Evolutionary conservation across 2,888 invertebrate species (phyloP).

Genomic region (Pachliopta kotzebuea): DNA sequence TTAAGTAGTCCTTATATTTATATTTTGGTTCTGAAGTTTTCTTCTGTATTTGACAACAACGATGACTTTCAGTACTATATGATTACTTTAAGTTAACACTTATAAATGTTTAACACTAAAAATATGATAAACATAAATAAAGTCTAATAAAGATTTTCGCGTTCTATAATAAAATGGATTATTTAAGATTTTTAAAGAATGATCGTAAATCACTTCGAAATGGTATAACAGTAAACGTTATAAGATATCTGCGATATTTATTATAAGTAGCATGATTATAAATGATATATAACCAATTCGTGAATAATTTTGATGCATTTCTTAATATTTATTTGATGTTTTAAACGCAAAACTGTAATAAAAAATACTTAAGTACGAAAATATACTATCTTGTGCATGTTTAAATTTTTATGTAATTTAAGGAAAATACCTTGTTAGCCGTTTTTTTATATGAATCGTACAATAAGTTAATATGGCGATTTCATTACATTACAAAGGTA

Average conservation of each 20-base stretch:
- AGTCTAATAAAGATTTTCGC: background rate
- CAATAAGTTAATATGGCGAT: too few relatives aligned
- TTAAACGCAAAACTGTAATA: too few relatives aligned
- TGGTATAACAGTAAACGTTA: background rate
- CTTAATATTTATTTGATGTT: too few relatives aligned
- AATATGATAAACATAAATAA: background rate
- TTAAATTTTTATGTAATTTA: background rate
- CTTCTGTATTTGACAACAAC: background rate
- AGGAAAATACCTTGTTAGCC: too few relatives aligned
- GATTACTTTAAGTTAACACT: background rate
- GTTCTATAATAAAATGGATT: background rate
- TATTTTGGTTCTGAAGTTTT: background rate
- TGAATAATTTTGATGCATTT: too few relatives aligned
- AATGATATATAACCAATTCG: too few relatives aligned
- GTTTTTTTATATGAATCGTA: too few relatives aligned
- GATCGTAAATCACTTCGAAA: background rate
- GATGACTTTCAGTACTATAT: background rate
- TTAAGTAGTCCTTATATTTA: background rate
- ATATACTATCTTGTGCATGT: too few relatives aligned
- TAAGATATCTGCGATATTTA: background rate
- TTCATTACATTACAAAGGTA: too few relatives aligned
- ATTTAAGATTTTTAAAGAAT: background rate
- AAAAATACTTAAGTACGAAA: too few relatives aligned
- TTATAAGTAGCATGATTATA: too few relatives aligned
- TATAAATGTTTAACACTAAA: background rate